A percentile compares a stretch with the other conserved stretches of the same genome.
Conservation (phyloP, 2,888 invertebrate species). For the Cosmopolites sordidus region DNA sequence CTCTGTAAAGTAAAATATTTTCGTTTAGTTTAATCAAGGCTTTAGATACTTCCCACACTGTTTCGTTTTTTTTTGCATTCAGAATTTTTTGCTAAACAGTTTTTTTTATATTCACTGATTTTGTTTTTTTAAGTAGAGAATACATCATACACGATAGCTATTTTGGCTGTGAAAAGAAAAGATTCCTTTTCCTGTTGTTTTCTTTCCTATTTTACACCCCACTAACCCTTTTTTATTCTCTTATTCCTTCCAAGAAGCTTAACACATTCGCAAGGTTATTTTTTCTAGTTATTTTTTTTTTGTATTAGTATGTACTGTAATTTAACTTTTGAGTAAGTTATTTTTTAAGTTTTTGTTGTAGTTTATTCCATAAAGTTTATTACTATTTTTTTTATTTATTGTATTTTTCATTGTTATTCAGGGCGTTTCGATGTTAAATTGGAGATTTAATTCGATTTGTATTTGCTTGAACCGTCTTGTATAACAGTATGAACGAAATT, state of each 20-base stretch:
- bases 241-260: too few relatives aligned
- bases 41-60: background rate
- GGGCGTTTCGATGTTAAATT: too few relatives aligned
- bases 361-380: conserved; percentile 1
- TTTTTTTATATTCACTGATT: background rate
- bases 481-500: too few relatives aligned
- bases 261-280: too few relatives aligned
- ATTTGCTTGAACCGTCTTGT: too few relatives aligned
- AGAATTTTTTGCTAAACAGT: background rate
- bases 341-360: background rate
- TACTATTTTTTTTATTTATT: background rate
- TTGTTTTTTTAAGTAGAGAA: background rate
- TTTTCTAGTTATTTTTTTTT: too few relatives aligned
- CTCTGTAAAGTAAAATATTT: background rate
- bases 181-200: background rate
- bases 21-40: background rate
- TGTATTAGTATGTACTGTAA: too few relatives aligned
- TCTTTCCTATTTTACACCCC: background rate
- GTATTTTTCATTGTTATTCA: background rate
- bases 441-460: too few relatives aligned
- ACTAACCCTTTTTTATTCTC: too few relatives aligned
- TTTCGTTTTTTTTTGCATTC: too few relatives aligned
- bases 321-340: background rate
- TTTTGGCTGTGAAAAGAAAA: background rate
- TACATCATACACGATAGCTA: background rate